phyloP scores from a whole-genome alignment of 2,113 vertebrate species.

The Sciurus niger region DNA sequence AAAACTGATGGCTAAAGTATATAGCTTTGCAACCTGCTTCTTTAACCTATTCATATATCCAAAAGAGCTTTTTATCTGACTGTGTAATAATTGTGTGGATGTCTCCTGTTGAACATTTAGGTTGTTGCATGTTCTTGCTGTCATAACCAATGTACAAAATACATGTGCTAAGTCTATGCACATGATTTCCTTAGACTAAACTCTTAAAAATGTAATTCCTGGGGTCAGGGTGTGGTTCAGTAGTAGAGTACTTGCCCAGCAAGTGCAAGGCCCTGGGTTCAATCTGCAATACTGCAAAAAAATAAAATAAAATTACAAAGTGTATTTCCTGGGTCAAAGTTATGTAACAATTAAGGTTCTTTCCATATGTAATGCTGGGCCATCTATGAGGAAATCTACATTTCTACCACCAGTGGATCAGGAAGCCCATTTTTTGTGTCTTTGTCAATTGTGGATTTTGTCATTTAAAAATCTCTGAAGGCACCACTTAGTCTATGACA shows the following conservation, averaged over 20 bases:
- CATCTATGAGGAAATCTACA: background rate
- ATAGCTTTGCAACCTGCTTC: background rate
- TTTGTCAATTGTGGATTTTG: constrained; percentile 34
- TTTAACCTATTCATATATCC: constrained; percentile 53
- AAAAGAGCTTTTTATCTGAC: constrained; percentile 24
- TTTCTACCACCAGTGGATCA: background rate
- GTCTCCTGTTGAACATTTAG: background rate
- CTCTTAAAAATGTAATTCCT: constrained; percentile 61
- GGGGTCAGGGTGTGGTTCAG: background rate
- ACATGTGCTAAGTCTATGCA: background rate
- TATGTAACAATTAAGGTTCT: background rate
- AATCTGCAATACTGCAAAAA: background rate
- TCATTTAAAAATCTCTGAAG: constrained; percentile 45
- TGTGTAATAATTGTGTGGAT: background rate
- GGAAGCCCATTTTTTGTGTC: background rate
- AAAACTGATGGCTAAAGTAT: background rate
- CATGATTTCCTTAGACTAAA: constrained; percentile 32
- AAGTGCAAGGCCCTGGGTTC: background rate
- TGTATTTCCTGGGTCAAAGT: background rate
- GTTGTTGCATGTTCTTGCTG: background rate
- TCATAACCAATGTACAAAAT: background rate
- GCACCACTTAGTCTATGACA: constrained; percentile 37
- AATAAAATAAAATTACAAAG: background rate
- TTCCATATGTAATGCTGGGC: background rate
- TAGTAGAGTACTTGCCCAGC: background rate